These are phyloP conservation scores for Lamellibrachia columna DNA, from an alignment of 2,888 invertebrate species.

Conservation along the genomic window DNA sequence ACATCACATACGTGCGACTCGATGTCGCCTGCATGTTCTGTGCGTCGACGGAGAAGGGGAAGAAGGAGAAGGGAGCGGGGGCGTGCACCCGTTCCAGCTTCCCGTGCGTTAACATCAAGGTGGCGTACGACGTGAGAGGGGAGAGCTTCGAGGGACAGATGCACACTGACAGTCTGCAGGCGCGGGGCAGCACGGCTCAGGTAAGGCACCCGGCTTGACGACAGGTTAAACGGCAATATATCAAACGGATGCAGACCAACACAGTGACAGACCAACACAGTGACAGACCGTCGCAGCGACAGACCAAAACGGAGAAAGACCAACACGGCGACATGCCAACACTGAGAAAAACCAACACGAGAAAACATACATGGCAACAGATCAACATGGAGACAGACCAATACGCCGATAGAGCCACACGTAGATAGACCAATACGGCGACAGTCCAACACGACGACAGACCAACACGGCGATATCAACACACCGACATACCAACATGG, in stretches of 20 bases:
- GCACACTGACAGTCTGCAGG: constrained; percentile 45
- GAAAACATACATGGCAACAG: background rate
- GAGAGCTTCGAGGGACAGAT: constrained; percentile 32
- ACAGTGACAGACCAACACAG: background rate
- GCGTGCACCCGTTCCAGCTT: constrained; percentile 37
- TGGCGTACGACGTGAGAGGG: constrained; percentile 33
- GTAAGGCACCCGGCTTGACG: background rate
- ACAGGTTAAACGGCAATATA: background rate
- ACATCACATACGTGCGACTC: constrained; percentile 33
- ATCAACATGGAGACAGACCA: background rate
- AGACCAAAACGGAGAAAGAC: background rate
- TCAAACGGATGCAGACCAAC: background rate
- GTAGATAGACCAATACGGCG: background rate
- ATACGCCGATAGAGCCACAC: background rate
- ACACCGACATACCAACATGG: background rate
- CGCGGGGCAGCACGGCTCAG: constrained; percentile 22
- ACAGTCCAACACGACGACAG: background rate
- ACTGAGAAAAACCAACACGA: background rate
- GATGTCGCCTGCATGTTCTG: constrained; percentile 39
- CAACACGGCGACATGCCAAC: background rate
- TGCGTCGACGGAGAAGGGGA: constrained; percentile 36
- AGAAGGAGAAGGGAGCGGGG: constrained; percentile 38
- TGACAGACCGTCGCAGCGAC: background rate
- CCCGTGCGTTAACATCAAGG: constrained; percentile 41
- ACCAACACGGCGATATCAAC: background rate